Evolutionary conservation across 2,888 invertebrate species (phyloP), one percentile per base, ranked within the genome.

Genomic region (Eupithecia vulgata): DNA sequence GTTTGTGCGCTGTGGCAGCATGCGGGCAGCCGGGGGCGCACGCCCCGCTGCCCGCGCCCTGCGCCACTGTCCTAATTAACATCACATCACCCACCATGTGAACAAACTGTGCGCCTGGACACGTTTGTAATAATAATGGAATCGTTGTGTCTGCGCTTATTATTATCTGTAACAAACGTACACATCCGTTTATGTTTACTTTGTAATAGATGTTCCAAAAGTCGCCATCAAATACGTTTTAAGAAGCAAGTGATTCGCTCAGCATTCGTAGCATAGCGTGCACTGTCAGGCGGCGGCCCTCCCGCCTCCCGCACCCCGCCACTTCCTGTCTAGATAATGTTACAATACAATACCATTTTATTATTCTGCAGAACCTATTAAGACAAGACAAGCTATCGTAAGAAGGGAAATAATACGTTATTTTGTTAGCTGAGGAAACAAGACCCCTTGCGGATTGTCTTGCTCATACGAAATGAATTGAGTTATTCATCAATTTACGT

Each of bases 241-340:
- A 5, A 45, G 21, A 35, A 64, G 25, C 10, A 69, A 71, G 71
- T 71, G 71, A 37, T 68, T 76, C 72, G 69, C 73, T 59, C 71
- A 76, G 81, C 81, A 83, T 83, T 79, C 75, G 74, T 80, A 81
- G 81, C 79, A n/a, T n/a, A n/a, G n/a, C n/a, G 78, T 67, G 71
- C 72, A 74, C 79, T 80, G 76, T 76, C 76, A 81, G 80, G 79
- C 80, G 70, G 17, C 12, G 37, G 35, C 37, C 37, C 40, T 2
- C 12, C 40, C 12, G 40, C 12, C 40, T 8, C 40, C 3, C 71
- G 74, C 84, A 77, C 79, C 85, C 84, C 80, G 86, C 85, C 72
- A 77, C 82, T 85, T 87, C 85, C 87, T 84, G 84, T 82, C 76
- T 78, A 83, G 84, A 87, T 85, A 82, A 81, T 77, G 68, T 62